Base-by-base conservation (phyloP, 1,140 invertebrate genomes). In the Trypoxylus dichotomus region DNA sequence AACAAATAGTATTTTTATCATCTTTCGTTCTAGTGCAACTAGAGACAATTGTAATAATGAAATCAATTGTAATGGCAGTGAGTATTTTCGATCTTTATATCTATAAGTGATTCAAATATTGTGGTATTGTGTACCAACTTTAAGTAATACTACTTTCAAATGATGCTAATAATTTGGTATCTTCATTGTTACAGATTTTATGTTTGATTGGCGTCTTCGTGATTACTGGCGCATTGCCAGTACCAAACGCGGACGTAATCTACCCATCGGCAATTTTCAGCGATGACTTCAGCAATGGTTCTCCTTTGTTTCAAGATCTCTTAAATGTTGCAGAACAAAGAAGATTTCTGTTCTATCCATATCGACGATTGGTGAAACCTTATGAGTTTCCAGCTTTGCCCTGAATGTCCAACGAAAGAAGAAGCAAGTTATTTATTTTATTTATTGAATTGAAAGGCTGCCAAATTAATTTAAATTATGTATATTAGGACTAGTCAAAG, bases 351-450 rank as follows among this genome's bases (percentile, higher is more conserved):
- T 15, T 54, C 6, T 68, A 6, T 68, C 60, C 60, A 11, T 68
- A 68, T 68, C 21, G 60, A 0, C 25, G 60, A 68, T 27, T 68
- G 15, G 60, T 68, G 24, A 68, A 68, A 29, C 19, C 19, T 1
- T 68, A 24, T 15, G 60, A 68, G 27, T 68, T 68, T 25, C 60
- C 60, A 68, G 60, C 60, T 1, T 24, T 68, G 11, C 60, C 60
- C 27, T 68, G 11, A 27, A 29, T 8, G 11, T 37, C 47, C 21
- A 8, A 68, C 19, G 6, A 15, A 29, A 68, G 8, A 11, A 27
- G 60, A 25, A 68, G 13, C 5, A 7, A 68, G 11, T 68, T 68
- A 68, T 68, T 68, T 68, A 68, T 68, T 68, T n/a, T 68, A 68
- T 68, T 68, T 68, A 68, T 68, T 68, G 11, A 68, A 25, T 37